A percentile compares a stretch with the other conserved stretches of the same genome.
phyloP scores from a whole-genome alignment of 37 sponge, comb jelly and placozoan genomes.

The Petrosia ficiformis region DNA sequence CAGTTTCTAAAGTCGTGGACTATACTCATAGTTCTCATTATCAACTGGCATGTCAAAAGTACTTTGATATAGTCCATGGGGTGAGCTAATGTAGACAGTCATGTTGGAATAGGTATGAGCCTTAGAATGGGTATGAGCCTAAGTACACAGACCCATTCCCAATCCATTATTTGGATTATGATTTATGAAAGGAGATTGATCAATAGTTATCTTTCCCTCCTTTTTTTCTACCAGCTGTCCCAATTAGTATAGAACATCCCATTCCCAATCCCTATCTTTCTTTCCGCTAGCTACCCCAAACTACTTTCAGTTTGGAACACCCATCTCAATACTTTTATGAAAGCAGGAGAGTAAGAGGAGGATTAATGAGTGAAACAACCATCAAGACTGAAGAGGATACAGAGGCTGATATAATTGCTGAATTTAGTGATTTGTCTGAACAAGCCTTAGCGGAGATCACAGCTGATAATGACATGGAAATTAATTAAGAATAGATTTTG shows the following conservation, averaged over 20 bases:
- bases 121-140: too few species aligned
- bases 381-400: not conserved
- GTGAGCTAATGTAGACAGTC: conserved; percentile 3
- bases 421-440: conserved; percentile 30
- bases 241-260: not conserved
- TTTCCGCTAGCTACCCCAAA: not conserved
- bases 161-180: too few species aligned
- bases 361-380: not conserved
- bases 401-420: not conserved
- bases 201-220: not conserved
- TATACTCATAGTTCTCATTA: conserved; percentile 74
- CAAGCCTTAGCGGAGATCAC: conserved; percentile 19
- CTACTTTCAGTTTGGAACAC: conserved; percentile 72
- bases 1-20: conserved; percentile 34
- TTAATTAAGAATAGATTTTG: too few species aligned
- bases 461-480: conserved; percentile 25
- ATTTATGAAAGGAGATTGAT: too few species aligned
- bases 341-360: conserved; percentile 50
- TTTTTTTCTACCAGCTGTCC: not conserved
- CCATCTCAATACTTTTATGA: conserved; percentile 87
- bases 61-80: conserved; percentile 72
- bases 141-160: too few species aligned
- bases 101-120: too few species aligned
- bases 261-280: not conserved
- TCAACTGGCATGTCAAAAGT: conserved; percentile 90